Evolutionary conservation across 1,140 invertebrate species (phyloP).

Genomic region (Bombus haemorrhoidalis): DNA sequence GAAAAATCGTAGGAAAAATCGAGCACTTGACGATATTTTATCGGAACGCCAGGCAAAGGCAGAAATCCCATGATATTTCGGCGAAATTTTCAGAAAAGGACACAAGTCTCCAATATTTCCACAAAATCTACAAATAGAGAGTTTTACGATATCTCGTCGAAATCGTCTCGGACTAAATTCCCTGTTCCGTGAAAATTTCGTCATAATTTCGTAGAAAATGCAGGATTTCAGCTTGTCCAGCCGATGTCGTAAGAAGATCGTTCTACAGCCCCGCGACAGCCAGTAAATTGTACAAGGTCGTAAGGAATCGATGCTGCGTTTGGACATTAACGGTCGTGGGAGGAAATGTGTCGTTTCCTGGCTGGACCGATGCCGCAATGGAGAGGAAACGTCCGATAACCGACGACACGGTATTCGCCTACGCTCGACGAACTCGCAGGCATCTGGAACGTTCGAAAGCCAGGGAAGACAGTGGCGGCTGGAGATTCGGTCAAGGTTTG

Average conservation of each 20-base stretch:
- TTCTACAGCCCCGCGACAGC: no score
- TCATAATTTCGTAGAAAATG: no score
- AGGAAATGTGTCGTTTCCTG: not conserved
- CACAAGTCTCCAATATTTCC: not conserved
- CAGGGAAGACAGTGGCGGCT: not conserved
- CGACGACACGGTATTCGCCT: not conserved
- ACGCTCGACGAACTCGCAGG: constrained; percentile 31
- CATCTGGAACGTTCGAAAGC: not conserved
- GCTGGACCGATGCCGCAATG: constrained; percentile 25
- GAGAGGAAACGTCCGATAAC: constrained; percentile 52
- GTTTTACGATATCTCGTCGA: no score
- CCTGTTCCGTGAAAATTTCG: no score
- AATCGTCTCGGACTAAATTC: no score
- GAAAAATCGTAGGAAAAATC: no score
- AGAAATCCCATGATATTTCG: not conserved
- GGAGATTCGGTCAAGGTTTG: constrained; percentile 36
- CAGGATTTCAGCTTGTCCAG: no score
- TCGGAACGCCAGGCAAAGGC: no score
- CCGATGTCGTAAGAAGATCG: no score
- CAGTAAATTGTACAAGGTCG: no score
- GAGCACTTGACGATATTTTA: no score
- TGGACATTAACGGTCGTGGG: not conserved
- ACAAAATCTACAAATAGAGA: not conserved
- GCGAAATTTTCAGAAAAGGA: not conserved
- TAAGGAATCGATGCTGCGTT: not conserved